Evolutionary conservation across 2,113 vertebrate species (phyloP), one percentile per base, ranked within the genome.

Genomic region (Hemicordylus capensis): DNA sequence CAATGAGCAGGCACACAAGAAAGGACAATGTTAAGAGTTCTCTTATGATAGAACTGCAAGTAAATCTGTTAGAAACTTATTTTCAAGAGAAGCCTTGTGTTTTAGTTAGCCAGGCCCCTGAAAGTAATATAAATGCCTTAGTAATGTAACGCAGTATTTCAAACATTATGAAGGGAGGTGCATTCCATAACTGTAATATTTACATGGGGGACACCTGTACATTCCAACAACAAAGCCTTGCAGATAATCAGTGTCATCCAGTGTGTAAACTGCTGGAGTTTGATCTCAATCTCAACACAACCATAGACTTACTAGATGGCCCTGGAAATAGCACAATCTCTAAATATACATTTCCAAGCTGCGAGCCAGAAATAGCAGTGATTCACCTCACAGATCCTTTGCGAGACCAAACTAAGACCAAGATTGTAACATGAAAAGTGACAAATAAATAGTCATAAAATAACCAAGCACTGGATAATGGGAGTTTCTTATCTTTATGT

Each of bases 21-120:
- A 46, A 22, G 34, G 76, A 82, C 63, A 0, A 1, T 22, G 11
- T 4, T 72, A 85, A 22, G 86, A 86, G 69, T n/a, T n/a, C 75
- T 54, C 87, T 42, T 87, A 70, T 20, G 83, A 44, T 0, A 31
- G 26, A 4, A 34, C 59, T 86, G 80, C 28, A 26, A 92, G 58
- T 48, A 24, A 0, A 81, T 84, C 80, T 78, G 1, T 44, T 88
- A 77, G 91, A 80, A 17, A 83, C 87, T 87, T 77, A 78, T 46
- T 51, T 85, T 48, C 0, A 12, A 87, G 61, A 2, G 22, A 80
- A 88, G 61, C 78, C 22, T 24, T 86, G 86, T 82, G 70, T 88
- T 74, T 63, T 63, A 76, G 4, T 76, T 85, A 92, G 0, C 1
- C 72, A 58, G n/a, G 10, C 20, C 12, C 31, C 54, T 11, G 26